Evolutionary conservation across 92 coral and sea anemone species (phyloP), one percentile per base, ranked within the genome.

Genomic region (Palythoa heliodiscus): DNA sequence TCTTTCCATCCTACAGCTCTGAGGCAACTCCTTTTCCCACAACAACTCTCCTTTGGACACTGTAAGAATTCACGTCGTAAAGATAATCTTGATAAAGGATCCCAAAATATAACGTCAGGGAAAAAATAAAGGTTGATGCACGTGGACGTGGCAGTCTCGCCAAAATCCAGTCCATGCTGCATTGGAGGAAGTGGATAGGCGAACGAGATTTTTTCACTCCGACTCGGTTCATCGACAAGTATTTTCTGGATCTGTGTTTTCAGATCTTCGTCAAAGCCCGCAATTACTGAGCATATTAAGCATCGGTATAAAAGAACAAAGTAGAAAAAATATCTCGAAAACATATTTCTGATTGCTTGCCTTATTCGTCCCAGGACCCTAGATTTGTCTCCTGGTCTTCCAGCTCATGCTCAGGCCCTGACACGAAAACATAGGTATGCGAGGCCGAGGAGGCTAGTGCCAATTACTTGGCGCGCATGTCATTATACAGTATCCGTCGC

Each of bases 1-100:
- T 88, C 90, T 88, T 88, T 88, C 90, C 90, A 83, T 3, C 84
- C 87, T 55, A 88, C 90, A 75, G 87, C 77, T 63, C 87, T 88
- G 1, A 88, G 83, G 43, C 75, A 82, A 54, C 90, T 87, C 13
- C 60, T 69, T 57, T 67, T 75, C 37, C 86, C 87, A 4, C 14
- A 9, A 38, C 84, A 82, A 50, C 72, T 40, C 60, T 81, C 22
- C 78, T 53, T 88, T 64, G 87, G 90, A 17, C 90, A 88, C 52
- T 70, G 72, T 1, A 67, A 54, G 29, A 86, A 8, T 63, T 82
- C 83, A 55, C 61, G 35, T 9, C 61, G 23, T 7, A 83, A 76
- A 7, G 84, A 82, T 5, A 61, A 58, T 48, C 84, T 60, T 7
- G 55, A 50, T 35, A 86, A 57, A 57, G 83, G 83, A 67, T 86